Evolutionary conservation across 2,888 invertebrate species (phyloP).

Genomic region (Lithodes maja): DNA sequence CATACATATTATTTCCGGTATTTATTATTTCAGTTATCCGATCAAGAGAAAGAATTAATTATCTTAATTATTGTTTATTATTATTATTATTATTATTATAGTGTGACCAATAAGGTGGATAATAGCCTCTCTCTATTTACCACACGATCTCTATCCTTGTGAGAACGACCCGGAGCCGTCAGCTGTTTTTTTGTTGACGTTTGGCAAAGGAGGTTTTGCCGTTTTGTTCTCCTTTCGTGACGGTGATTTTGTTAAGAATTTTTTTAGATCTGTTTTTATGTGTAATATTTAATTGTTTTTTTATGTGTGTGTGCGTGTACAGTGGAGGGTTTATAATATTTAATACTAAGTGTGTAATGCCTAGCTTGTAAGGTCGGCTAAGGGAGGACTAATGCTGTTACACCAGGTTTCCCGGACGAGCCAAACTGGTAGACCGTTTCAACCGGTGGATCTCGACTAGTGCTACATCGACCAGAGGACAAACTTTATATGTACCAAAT

Average conservation of each 20-base stretch:
- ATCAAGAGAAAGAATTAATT: no score
- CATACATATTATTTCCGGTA: no score
- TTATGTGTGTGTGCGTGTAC: slow-evolving; percentile 33
- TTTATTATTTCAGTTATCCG: no score
- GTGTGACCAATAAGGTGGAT: no score
- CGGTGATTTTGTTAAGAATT: slow-evolving; percentile 30
- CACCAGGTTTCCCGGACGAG: no score
- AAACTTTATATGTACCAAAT: not conserved
- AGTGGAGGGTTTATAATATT: slow-evolving; percentile 15
- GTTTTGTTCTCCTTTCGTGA: slow-evolving; percentile 15
- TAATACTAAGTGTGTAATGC: slow-evolving; percentile 19
- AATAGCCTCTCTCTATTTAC: no score
- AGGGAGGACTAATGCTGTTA: not conserved
- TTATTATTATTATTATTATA: no score
- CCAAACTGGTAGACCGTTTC: not conserved
- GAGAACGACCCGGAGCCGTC: no score
- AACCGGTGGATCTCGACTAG: slow-evolving; percentile 9
- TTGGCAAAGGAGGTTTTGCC: no score
- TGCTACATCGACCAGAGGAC: not conserved
- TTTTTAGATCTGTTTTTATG: slow-evolving; percentile 35
- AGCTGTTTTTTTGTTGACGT: not conserved
- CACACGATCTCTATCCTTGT: no score
- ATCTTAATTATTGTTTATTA: no score
- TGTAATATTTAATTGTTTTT: slow-evolving; percentile 26
- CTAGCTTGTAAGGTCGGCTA: slow-evolving; percentile 33